Conservation (phyloP, 1,140 invertebrate genomes). For the Pseudomyrmex cubaensis region DNA sequence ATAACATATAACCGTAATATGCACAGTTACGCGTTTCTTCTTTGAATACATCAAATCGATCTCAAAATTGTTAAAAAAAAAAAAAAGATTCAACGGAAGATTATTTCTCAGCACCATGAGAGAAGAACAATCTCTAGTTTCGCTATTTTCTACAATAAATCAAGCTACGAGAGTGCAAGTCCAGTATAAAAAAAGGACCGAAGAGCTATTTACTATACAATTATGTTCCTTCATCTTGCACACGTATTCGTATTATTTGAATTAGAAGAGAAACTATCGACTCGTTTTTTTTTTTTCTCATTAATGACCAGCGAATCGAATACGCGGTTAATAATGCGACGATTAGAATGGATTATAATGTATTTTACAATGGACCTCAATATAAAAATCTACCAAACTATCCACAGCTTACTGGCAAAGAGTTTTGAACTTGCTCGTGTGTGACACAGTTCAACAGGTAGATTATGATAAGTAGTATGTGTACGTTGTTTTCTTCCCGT, state of each 20-base stretch:
- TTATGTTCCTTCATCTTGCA: conserved; percentile 2
- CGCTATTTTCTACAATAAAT: neutral
- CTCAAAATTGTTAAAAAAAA: conserved; percentile 6
- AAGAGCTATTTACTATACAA: conserved; percentile 10
- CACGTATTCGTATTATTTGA: neutral
- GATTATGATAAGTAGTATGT: conserved; percentile 32
- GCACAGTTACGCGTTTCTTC: neutral
- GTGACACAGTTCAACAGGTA: conserved; percentile 14
- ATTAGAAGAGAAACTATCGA: neutral
- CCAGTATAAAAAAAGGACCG: neutral
- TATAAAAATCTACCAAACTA: conserved; percentile 71
- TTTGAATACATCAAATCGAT: conserved; percentile 19
- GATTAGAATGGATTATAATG: neutral
- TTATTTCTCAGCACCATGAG: neutral
- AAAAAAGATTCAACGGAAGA: conserved; percentile 11
- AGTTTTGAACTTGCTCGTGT: conserved; percentile 18
- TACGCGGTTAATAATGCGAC: conserved; percentile 63
- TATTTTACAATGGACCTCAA: conserved; percentile 65
- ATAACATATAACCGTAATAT: neutral
- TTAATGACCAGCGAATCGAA: conserved; percentile 48
- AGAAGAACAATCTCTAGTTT: neutral
- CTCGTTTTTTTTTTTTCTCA: neutral
- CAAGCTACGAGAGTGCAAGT: conserved; percentile 1
- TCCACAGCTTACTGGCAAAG: conserved; percentile 39
- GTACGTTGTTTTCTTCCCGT: neutral